Percentiles rank a stretch among this genome's conserved stretches.
phyloP scores from a whole-genome alignment of 2,888 invertebrate genomes.

The Ennomos quercinarius region DNA sequence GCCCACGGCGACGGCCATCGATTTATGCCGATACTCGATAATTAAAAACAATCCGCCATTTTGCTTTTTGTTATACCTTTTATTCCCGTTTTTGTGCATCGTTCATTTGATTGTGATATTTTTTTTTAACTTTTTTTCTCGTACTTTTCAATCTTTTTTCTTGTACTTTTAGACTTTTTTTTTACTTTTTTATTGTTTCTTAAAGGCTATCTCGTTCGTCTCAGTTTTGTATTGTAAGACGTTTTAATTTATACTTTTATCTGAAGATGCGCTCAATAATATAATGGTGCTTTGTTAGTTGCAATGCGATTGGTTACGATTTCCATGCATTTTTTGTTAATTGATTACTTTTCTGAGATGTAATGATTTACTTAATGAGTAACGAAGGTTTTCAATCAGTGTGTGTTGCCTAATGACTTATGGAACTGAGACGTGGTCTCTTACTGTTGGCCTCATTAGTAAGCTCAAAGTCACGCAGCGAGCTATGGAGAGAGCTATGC shows the following conservation, averaged over 20 bases:
- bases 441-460: too few relatives aligned
- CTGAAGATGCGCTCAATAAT: constrained; percentile 30
- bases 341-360: constrained; percentile 25
- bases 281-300: constrained; percentile 32
- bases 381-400: too few relatives aligned
- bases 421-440: too few relatives aligned
- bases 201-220: constrained; percentile 70
- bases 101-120: constrained; percentile 83
- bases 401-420: too few relatives aligned
- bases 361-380: too few relatives aligned
- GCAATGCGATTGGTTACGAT: constrained; percentile 22
- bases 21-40: constrained; percentile 86
- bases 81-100: constrained; percentile 82
- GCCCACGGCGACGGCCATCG: constrained; percentile 82
- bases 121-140: constrained; percentile 45
- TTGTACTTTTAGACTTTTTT: constrained; percentile 40
- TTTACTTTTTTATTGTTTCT: constrained; percentile 57
- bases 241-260: constrained; percentile 81
- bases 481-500: too few relatives aligned
- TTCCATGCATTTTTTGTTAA: constrained; percentile 29
- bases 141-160: constrained; percentile 12
- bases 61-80: constrained; percentile 80
- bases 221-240: constrained; percentile 62
- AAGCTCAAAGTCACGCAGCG: too few relatives aligned
- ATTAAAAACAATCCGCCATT: constrained; percentile 86